Evolutionary conservation across 2,888 invertebrate genomes (phyloP).

Genomic region (Margaritifera margaritifera): DNA sequence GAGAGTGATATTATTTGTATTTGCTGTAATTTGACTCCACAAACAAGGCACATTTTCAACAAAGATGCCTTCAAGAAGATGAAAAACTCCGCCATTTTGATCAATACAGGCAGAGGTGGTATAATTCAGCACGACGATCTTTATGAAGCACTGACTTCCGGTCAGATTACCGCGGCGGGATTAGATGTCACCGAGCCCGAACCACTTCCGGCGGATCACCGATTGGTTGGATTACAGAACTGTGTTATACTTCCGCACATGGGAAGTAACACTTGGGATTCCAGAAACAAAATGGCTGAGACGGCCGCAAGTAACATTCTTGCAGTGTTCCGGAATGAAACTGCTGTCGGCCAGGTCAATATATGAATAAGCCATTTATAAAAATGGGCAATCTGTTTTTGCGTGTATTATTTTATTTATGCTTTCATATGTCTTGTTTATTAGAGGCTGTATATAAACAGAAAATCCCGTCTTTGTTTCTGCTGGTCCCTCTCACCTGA

Average conservation of each 20-base stretch:
- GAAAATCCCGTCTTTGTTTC: no score
- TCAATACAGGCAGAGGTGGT: conserved; percentile 85
- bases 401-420: no score
- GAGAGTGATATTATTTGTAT: conserved; percentile 90
- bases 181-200: conserved; percentile 94
- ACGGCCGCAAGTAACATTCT: conserved; percentile 86
- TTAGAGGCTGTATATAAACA: no score
- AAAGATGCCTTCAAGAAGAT: conserved; percentile 85
- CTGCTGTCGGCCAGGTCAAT: conserved; percentile 57
- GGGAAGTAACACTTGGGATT: conserved; percentile 87
- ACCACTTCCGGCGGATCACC: conserved; percentile 86
- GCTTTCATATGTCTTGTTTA: no score
- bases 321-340: conserved; percentile 81
- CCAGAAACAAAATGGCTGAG: conserved; percentile 84
- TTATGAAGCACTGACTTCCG: conserved; percentile 81
- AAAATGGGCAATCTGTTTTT: no score
- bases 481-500: no score
- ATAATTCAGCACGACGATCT: conserved; percentile 84
- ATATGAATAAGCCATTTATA: no score
- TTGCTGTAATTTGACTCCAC: conserved; percentile 84
- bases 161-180: conserved; percentile 86
- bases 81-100: conserved; percentile 88
- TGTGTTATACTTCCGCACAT: conserved; percentile 90
- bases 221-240: conserved; percentile 84
- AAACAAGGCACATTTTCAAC: conserved; percentile 87